Base-by-base conservation (phyloP, 2,113 vertebrate species). In the Ascaphus truei region DNA sequence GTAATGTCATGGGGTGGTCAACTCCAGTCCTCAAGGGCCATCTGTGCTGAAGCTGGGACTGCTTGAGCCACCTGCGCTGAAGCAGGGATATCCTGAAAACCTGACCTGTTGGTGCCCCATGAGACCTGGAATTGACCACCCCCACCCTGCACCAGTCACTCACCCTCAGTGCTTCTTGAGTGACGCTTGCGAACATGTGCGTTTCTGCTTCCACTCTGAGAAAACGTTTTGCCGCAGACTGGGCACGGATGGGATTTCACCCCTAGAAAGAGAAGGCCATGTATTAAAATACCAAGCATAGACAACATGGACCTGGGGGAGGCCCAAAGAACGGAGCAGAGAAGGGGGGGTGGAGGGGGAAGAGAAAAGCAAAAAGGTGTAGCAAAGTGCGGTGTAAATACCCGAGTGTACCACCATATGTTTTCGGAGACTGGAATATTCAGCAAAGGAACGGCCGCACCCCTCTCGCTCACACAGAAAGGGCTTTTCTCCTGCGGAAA, bases 381-480 rank as follows among this genome's bases (percentile, higher is more conserved):
- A 33, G 31, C 31, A 33, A 33, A 6, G 5, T 6, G 5, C 11
- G 31, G 31, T 33, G 3, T 22, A 57, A 11, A 4, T 52, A 99
- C 96, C 97, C 84, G 97, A 98, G 82, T 99, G 97, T 30, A 99
- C 96, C 20, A 99, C 92, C 89, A 95, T 92, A 80, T 99, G 97
- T 85, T 99, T 99, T n/a, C 97, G 90, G 53, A 99, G 94, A 84
- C 97, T 99, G 74, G 97, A 99, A 78, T 98, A 98, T 82, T 99
- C 97, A 0, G 97, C 94, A 81, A 99, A 99, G 72, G 94, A 98
- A 67, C 97, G 94, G 47, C 96, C 95, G 79, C 97, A 99, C 29
- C 93, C 93, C 75, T 96, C 93, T 71, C 94, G 92, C 73, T 98
- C 95, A 77, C 97, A 99, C 59, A 97, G 83, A 65, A 98, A 99